Conservation (phyloP, 2,797 vertebrate genomes). For the Notolabrus celidotus region DNA sequence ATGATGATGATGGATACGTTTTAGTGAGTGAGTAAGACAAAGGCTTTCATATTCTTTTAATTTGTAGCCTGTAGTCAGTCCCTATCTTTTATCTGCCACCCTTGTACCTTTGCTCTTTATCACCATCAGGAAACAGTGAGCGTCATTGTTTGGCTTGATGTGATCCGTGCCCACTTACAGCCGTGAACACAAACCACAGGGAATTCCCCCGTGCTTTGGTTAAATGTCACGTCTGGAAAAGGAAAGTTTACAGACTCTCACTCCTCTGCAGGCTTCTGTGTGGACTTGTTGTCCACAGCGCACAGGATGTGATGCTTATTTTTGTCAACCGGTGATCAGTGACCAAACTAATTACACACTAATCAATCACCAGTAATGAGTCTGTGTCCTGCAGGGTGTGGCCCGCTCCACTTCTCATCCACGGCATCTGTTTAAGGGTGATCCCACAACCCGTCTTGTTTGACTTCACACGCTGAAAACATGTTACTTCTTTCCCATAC, state of each 20-base stretch:
- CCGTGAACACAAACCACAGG: conserved; percentile 70
- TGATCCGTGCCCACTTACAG: conserved; percentile 59
- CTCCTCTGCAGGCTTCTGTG: conserved; percentile 50
- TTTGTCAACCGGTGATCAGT: conserved; percentile 74
- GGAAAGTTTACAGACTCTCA: conserved; percentile 39
- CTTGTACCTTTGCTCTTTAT: conserved; percentile 44
- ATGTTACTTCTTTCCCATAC: conserved; percentile 31
- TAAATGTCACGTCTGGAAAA: conserved; percentile 65
- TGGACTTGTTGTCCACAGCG: conserved; percentile 31
- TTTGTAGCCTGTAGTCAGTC: conserved; percentile 7
- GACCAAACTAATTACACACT: conserved; percentile 78
- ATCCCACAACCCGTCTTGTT: conserved; percentile 60
- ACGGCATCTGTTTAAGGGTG: conserved; percentile 64
- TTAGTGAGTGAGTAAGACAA: no score
- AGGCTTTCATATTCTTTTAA: neutral
- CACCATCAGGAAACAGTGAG: conserved; percentile 48
- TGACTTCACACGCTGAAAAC: conserved; percentile 65
- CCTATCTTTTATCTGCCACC: conserved; percentile 45
- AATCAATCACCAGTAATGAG: conserved; percentile 81
- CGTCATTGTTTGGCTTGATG: conserved; percentile 54
- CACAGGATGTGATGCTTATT: conserved; percentile 69
- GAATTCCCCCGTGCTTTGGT: conserved; percentile 70
- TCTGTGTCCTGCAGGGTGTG: conserved; percentile 70
- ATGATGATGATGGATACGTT: no score
- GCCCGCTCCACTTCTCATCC: conserved; percentile 63